Conservation (phyloP, 1,140 invertebrate species). For the Drosophila subobscura region DNA sequence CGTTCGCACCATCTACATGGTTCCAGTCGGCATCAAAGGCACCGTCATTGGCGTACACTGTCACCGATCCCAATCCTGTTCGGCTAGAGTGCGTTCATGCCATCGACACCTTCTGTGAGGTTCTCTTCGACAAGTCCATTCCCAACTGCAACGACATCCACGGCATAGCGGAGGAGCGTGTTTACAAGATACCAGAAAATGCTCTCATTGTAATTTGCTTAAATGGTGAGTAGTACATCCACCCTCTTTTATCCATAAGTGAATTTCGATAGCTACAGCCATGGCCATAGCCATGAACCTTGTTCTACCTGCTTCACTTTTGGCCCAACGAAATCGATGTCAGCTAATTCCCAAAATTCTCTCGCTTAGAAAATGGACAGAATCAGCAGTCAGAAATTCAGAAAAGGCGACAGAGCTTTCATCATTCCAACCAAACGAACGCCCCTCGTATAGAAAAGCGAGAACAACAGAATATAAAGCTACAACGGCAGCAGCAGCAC, state of each 20-base stretch:
- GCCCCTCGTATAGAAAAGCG: neutral
- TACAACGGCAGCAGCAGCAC: constrained; percentile 1
- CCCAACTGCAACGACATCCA: constrained; percentile 70
- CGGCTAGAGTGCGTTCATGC: constrained; percentile 71
- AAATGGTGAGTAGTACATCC: constrained; percentile 17
- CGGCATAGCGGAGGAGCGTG: constrained; percentile 70
- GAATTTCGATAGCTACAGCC: too few relatives aligned
- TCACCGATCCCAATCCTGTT: constrained; percentile 76
- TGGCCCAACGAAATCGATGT: too few relatives aligned
- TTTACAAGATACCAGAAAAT: constrained; percentile 72
- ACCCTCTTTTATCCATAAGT: too few relatives aligned
- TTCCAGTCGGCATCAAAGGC: constrained; percentile 92
- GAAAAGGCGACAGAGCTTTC: neutral
- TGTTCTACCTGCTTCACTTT: neutral
- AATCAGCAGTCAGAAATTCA: neutral
- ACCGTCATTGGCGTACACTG: constrained; percentile 90
- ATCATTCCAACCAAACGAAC: neutral
- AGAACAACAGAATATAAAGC: neutral
- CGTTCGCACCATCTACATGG: constrained; percentile 87
- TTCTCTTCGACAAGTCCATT: constrained; percentile 70
- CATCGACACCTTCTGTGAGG: constrained; percentile 71
- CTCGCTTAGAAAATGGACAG: constrained; percentile 4
- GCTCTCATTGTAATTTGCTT: constrained; percentile 54
- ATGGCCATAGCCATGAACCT: too few relatives aligned
- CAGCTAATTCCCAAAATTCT: neutral